Conservation (phyloP, 2,888 invertebrate genomes). For the Cosmia pyralina region DNA sequence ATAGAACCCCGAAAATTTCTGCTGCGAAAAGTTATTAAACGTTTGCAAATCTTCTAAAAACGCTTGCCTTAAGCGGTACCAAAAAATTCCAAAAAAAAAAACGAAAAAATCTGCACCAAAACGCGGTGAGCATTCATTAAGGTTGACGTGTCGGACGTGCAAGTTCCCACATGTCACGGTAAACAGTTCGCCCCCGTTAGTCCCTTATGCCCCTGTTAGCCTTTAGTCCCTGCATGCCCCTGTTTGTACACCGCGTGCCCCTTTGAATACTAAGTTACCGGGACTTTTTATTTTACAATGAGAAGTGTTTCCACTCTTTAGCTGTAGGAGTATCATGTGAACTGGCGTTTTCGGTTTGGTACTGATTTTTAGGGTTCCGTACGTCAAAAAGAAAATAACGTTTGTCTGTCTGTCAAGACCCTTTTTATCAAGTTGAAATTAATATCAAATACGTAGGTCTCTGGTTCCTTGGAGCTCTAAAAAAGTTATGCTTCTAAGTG, state of each 20-base stretch:
- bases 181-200: slow-evolving; percentile 52
- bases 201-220: slow-evolving; percentile 20
- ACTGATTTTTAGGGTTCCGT: neutral
- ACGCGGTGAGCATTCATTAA: slow-evolving; percentile 48
- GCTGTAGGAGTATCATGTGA: neutral
- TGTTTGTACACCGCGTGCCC: slow-evolving; percentile 60
- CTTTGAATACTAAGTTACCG: slow-evolving; percentile 64
- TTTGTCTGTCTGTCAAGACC: too few species aligned
- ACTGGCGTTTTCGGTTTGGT: neutral
- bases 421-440: too few species aligned
- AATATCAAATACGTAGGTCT: too few species aligned
- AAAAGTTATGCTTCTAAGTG: too few species aligned
- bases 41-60: neutral
- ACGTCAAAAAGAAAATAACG: too few species aligned
- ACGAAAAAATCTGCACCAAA: slow-evolving; percentile 1
- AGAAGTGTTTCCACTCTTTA: slow-evolving; percentile 42
- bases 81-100: slow-evolving; percentile 13
- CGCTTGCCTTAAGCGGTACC: fast-evolving
- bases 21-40: neutral
- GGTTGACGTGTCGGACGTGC: slow-evolving; percentile 46
- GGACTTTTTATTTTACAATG: slow-evolving; percentile 52
- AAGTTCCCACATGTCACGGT: slow-evolving; percentile 62
- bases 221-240: slow-evolving; percentile 49
- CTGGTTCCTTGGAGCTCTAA: too few species aligned
- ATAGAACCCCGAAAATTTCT: neutral